Percentiles rank a stretch among this genome's conserved stretches.
Evolutionary conservation across 2,888 invertebrate genomes (phyloP).

Genomic region (Elegia similella): DNA sequence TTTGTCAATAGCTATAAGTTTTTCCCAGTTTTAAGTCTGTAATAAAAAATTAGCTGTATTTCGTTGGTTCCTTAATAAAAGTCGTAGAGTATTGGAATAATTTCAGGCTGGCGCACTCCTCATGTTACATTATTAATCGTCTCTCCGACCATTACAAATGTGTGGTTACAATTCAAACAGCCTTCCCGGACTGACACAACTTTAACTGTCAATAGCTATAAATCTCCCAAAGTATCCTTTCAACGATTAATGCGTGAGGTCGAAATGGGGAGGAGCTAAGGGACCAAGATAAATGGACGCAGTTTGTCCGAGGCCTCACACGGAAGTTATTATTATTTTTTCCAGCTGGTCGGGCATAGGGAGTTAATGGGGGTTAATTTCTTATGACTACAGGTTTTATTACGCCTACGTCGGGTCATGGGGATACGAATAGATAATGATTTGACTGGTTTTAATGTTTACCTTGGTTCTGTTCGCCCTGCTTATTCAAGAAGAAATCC

Average conservation of each 20-base stretch:
- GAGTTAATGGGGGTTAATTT: constrained; percentile 3
- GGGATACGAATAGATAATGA: too few relatives aligned
- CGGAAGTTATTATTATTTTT: constrained; percentile 10
- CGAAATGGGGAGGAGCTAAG: constrained; percentile 5
- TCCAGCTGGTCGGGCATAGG: background rate
- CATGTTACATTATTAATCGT: background rate
- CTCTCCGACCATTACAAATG: background rate
- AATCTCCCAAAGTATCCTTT: constrained; percentile 16
- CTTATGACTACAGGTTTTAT: background rate
- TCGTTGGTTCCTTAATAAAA: too few relatives aligned
- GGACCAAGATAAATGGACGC: constrained; percentile 10
- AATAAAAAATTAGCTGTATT: too few relatives aligned
- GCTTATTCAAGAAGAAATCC: too few relatives aligned
- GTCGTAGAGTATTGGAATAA: too few relatives aligned
- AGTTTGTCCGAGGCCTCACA: constrained; percentile 3
- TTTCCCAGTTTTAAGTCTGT: too few relatives aligned
- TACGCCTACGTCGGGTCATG: background rate
- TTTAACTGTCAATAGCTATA: constrained; percentile 9
- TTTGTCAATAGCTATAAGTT: too few relatives aligned
- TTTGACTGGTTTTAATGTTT: too few relatives aligned
- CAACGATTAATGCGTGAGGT: constrained; percentile 17
- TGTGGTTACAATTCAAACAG: constrained; percentile 8
- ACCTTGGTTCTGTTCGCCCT: too few relatives aligned
- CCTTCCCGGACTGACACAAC: background rate
- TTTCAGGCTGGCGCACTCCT: too few relatives aligned